These are phyloP conservation scores for Lordiphosa collinella DNA, from an alignment of 1,140 invertebrate genomes.

Conservation along the genomic window DNA sequence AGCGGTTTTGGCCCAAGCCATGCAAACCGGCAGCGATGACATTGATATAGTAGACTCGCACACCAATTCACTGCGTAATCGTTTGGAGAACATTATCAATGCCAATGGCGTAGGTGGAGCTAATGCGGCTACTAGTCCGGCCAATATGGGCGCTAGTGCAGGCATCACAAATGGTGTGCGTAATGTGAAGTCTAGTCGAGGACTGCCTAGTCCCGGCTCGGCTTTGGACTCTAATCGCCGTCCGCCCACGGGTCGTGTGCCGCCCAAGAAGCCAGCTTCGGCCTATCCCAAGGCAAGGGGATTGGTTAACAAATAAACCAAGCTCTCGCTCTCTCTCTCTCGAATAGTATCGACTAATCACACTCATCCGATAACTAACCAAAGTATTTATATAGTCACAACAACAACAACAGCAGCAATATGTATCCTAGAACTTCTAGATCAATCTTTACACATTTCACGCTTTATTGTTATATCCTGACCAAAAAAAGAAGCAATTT, in stretches of 20 bases:
- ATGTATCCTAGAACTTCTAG: constrained; percentile 39
- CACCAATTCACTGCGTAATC: constrained; percentile 68
- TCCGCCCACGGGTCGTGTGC: constrained; percentile 61
- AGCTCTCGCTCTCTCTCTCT: constrained; percentile 13
- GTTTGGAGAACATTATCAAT: constrained; percentile 77
- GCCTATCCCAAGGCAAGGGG: constrained; percentile 79
- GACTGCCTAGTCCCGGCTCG: constrained; percentile 51
- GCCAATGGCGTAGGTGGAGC: constrained; percentile 40
- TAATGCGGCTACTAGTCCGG: not conserved
- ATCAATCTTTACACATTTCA: constrained; percentile 56
- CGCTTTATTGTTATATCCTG: constrained; percentile 27
- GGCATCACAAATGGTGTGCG: constrained; percentile 26
- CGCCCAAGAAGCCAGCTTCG: constrained; percentile 71
- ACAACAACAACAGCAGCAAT: constrained; percentile 30
- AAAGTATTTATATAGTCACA: constrained; percentile 72
- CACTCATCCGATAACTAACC: constrained; percentile 54
- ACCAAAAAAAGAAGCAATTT: too few relatives aligned
- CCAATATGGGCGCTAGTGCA: not conserved
- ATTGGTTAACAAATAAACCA: constrained; percentile 73
- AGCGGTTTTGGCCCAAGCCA: constrained; percentile 87
- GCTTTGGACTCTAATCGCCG: constrained; percentile 67
- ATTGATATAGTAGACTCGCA: constrained; percentile 82
- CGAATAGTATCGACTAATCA: constrained; percentile 29
- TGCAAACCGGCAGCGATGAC: constrained; percentile 87
- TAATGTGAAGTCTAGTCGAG: constrained; percentile 58